A percentile compares a stretch with the other conserved stretches of the same genome.
Evolutionary conservation across 2,113 vertebrate species (phyloP).

Genomic region (Barnardius zonarius): DNA sequence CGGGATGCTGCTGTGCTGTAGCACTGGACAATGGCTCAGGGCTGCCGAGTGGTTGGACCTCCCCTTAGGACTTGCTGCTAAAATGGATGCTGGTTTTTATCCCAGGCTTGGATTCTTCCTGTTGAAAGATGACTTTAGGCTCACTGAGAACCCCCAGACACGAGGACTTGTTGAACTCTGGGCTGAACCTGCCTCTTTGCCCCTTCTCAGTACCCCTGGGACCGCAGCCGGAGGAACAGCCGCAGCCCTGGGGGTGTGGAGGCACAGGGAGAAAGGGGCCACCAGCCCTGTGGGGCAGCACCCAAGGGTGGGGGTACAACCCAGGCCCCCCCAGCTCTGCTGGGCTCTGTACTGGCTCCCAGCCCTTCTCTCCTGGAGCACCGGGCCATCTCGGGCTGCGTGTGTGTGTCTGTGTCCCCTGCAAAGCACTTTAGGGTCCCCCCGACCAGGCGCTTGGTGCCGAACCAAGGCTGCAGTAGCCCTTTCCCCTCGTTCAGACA

Average conservation of each 20-base stretch:
- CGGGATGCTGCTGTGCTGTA: not conserved
- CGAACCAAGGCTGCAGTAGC: not conserved
- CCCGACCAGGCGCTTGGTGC: not conserved
- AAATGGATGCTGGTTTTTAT: not conserved
- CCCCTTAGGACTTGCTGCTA: not conserved
- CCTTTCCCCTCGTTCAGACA: rapidly evolving
- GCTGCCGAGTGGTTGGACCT: not conserved
- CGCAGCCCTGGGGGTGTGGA: not conserved
- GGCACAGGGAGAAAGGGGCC: not conserved
- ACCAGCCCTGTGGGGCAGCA: not conserved
- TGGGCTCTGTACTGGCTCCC: not conserved
- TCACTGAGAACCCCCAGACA: not conserved
- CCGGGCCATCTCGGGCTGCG: rapidly evolving
- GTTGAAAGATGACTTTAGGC: not conserved
- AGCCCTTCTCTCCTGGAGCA: not conserved
- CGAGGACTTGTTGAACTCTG: not conserved
- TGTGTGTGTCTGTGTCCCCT: not conserved
- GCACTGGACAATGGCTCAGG: not conserved
- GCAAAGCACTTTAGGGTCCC: slow-evolving; percentile 51
- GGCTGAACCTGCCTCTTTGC: not conserved
- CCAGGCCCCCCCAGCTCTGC: not conserved
- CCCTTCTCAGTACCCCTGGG: not conserved
- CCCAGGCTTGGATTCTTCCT: not conserved
- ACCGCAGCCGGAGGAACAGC: not conserved
- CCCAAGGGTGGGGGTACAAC: not conserved